These are phyloP conservation scores for Cladorhizidae sp. DNA, from an alignment of 37 sponge, comb jelly and placozoan genomes.

Conservation along the genomic window DNA sequence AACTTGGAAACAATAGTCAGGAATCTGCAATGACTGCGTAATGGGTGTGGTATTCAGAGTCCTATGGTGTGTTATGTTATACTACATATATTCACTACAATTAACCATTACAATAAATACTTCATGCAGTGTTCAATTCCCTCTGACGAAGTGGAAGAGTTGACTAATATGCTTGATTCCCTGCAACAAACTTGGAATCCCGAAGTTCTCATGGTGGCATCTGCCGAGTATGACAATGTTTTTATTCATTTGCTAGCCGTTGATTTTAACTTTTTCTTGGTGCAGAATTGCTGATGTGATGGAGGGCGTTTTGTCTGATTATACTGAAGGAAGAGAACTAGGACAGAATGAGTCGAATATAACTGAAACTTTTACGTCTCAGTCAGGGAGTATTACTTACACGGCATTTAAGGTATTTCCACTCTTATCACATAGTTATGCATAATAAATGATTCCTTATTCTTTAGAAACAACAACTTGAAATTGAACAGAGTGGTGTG, in stretches of 20 bases:
- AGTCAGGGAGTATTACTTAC: not conserved
- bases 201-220: not conserved
- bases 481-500: not conserved
- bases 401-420: not conserved
- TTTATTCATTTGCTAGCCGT: not conserved
- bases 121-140: not conserved
- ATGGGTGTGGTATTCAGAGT: not conserved
- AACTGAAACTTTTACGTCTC: not conserved
- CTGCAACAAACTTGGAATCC: constrained; percentile 14
- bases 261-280: not conserved
- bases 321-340: not conserved
- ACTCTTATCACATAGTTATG: too few species aligned
- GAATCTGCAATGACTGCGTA: not conserved
- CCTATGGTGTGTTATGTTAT: not conserved
- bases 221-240: not conserved
- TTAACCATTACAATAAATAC: not conserved
- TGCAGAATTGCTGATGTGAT: not conserved
- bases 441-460: not conserved
- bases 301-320: not conserved
- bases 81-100: too few species aligned
- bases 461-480: not conserved
- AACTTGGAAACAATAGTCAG: not conserved
- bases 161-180: not conserved
- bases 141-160: not conserved
- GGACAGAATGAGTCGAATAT: not conserved